Evolutionary conservation across 2,797 vertebrate species (phyloP), one percentile per base, ranked within the genome.

Genomic region (Mus caroli): DNA sequence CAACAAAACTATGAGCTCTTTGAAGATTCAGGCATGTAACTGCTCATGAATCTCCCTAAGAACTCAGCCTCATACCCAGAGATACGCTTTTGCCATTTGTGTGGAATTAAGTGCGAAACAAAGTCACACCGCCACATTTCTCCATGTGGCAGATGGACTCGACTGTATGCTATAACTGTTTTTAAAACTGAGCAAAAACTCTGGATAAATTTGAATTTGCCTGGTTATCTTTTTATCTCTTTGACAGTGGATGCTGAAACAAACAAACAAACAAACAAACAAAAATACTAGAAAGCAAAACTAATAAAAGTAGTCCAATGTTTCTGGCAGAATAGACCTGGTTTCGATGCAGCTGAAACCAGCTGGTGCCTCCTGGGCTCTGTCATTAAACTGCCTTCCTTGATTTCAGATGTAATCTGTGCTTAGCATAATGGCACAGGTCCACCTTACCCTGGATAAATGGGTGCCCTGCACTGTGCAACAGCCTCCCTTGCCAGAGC

Each of bases 361-460:
- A 92, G 75, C 46, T 24, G 77, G 54, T 76, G 78, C 64, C 90
- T 88, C 90, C 56, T 79, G 50, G 34, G 6, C 50, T 64, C 46
- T 77, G 60, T 73, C 93, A 93, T 77, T 75, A 73, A 94, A 92
- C 34, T 76, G 82, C 73, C 73, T 92, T 85, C n/a, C 82, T 94
- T 94, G 92, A 94, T 64, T 78, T 94, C 60, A 80, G 91, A 94
- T 87, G 40, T 82, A 89, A 91, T 95, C 88, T 43, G 87, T 24
- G 22, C 87, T 95, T 89, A 95, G 82, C 43, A 20, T 50, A 95
- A 64, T 26, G 46, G 50, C 5, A 0, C 79, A 93, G 82, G 83
- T 56, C 26, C 46, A 60, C 91, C 93, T 96, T 80, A 83, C 96
- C 22, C 52, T 94, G 60, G 86, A 93, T 88, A 60, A 89, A 93